Conservation (phyloP, 2,113 vertebrate species). For the Crypturellus undulatus region DNA sequence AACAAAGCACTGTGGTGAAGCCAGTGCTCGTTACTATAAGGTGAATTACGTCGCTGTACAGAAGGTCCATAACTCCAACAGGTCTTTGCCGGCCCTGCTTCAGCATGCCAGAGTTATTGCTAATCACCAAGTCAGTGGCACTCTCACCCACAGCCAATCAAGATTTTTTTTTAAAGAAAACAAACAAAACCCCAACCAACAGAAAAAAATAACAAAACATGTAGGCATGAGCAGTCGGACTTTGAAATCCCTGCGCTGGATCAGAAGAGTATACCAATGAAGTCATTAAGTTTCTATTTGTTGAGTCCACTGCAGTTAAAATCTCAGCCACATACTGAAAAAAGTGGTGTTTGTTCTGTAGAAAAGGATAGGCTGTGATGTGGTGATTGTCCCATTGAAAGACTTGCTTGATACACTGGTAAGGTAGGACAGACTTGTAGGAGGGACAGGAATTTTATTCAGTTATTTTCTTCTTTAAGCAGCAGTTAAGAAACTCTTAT, state of each 20-base stretch:
- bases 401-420: constrained; percentile 49
- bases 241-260: constrained; percentile 11
- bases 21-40: not conserved
- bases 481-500: constrained; percentile 90
- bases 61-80: not conserved
- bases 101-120: constrained; percentile 50
- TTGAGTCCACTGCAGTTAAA: constrained; percentile 59
- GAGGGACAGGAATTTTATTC: constrained; percentile 44
- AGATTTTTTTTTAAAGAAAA: not conserved
- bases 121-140: constrained; percentile 14
- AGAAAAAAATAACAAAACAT: not conserved
- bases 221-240: constrained; percentile 10
- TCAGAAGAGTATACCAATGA: constrained; percentile 7
- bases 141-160: constrained; percentile 31
- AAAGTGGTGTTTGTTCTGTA: constrained; percentile 64
- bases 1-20: not conserved
- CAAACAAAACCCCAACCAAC: no score
- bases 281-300: constrained; percentile 28
- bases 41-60: not conserved
- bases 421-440: constrained; percentile 52
- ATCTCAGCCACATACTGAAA: constrained; percentile 52
- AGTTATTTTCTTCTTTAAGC: constrained; percentile 10
- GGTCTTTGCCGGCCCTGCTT: constrained; percentile 29
- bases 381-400: constrained; percentile 59
- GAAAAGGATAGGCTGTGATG: constrained; percentile 67